Conservation (phyloP, 2,113 vertebrate genomes). For the Stomatorhinus ivindoensis region DNA sequence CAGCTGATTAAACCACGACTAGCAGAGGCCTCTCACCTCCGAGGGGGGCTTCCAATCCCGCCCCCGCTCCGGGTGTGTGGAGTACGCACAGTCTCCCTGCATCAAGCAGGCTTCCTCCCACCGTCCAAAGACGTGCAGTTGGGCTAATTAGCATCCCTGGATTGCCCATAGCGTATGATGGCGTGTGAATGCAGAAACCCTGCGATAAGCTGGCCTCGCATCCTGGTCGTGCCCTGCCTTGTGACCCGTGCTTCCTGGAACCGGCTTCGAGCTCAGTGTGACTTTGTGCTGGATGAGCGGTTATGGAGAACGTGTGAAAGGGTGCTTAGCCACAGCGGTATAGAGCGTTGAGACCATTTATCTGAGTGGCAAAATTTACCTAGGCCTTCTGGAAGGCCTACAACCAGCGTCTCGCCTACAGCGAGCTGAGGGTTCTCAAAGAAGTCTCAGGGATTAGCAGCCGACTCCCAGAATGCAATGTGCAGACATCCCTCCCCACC, state of each 20-base stretch:
- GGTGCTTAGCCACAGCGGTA: neutral
- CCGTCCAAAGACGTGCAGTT: neutral
- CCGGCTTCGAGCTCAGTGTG: neutral
- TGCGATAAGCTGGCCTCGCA: neutral
- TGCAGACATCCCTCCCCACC: neutral
- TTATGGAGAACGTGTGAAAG: neutral
- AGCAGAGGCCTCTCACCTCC: neutral
- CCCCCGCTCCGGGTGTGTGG: neutral
- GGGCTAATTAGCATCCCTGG: neutral
- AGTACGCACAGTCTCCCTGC: neutral
- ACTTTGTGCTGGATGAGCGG: neutral
- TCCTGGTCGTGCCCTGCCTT: neutral
- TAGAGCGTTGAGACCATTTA: neutral
- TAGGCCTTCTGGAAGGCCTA: neutral
- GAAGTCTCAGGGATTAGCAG: neutral
- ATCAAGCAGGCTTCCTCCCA: neutral
- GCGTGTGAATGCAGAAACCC: neutral
- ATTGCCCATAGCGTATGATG: neutral
- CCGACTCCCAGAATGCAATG: neutral
- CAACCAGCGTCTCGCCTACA: neutral
- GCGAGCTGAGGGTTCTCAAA: neutral
- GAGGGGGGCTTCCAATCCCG: neutral
- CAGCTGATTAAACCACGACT: neutral
- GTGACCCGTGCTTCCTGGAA: neutral
- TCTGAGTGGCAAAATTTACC: neutral